A percentile compares a stretch with the other conserved stretches of the same genome.
These are phyloP conservation scores for Hemibagrus guttatus DNA, from an alignment of 2,797 vertebrate genomes.

Conservation along the genomic window DNA sequence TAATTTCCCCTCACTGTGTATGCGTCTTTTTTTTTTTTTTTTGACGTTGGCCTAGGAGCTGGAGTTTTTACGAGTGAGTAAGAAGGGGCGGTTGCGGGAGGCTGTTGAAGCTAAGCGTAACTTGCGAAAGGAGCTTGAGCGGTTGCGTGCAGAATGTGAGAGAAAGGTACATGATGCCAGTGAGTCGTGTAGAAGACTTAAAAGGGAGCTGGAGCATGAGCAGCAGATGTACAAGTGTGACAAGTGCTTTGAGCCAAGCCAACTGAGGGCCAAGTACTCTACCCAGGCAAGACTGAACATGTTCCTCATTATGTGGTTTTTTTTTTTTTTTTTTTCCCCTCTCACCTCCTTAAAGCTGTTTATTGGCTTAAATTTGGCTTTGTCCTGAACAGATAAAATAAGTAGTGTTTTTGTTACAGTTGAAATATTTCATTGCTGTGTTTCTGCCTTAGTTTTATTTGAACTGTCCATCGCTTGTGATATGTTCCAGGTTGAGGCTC, in stretches of 20 bases:
- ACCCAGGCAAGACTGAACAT: constrained; percentile 77
- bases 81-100: constrained; percentile 94
- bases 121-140: constrained; percentile 92
- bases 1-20: not conserved
- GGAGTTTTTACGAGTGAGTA: constrained; percentile 93
- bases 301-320: not conserved
- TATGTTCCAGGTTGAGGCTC: constrained; percentile 86
- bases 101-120: constrained; percentile 94
- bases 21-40: not conserved
- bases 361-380: not conserved
- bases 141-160: constrained; percentile 88
- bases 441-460: not conserved
- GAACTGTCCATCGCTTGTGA: not conserved
- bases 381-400: not conserved
- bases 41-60: constrained; percentile 83
- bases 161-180: constrained; percentile 92
- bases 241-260: constrained; percentile 89
- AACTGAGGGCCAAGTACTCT: constrained; percentile 89
- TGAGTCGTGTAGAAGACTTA: constrained; percentile 86
- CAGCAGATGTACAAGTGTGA: constrained; percentile 87
- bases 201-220: constrained; percentile 88
- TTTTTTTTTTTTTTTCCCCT: too few relatives aligned
- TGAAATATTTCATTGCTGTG: not conserved
- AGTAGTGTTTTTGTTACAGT: not conserved
- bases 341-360: not conserved